phyloP scores from a whole-genome alignment of 2,797 vertebrate genomes.

The Micromesistius poutassou region DNA sequence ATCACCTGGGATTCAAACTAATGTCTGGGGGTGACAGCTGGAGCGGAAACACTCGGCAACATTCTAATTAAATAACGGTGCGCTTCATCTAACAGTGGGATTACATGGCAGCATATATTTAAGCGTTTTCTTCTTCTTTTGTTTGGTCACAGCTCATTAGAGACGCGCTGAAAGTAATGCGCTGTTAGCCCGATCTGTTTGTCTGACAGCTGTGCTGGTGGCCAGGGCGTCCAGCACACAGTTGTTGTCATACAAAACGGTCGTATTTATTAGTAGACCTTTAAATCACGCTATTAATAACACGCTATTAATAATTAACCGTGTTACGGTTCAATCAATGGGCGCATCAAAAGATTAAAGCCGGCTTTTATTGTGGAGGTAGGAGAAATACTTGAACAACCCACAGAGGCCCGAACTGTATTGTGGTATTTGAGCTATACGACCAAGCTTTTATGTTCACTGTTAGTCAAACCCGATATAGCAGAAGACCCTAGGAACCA shows the following conservation, averaged over 20 bases:
- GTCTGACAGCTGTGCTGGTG: background rate
- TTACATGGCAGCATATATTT: background rate
- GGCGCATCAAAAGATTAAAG: background rate
- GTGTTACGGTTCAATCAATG: too few species aligned
- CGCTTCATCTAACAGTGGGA: too few species aligned
- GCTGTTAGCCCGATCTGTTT: background rate
- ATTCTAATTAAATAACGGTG: too few species aligned
- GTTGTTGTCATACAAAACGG: background rate
- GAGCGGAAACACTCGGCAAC: too few species aligned
- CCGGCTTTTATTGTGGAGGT: background rate
- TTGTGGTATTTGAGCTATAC: too few species aligned
- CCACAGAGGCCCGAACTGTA: too few species aligned
- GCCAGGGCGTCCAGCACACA: too few species aligned
- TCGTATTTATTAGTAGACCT: background rate
- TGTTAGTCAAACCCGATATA: too few species aligned
- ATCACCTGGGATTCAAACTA: background rate
- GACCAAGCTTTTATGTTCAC: too few species aligned
- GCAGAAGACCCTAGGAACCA: too few species aligned
- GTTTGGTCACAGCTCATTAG: background rate
- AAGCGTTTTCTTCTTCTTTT: background rate
- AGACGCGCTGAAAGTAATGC: background rate
- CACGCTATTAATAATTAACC: too few species aligned
- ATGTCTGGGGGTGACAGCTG: too few species aligned
- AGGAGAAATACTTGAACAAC: background rate
- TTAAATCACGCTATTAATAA: background rate